Evolutionary conservation across 2,113 vertebrate species (phyloP), one percentile per base, ranked within the genome.

Genomic region (Aptenodytes patagonicus): DNA sequence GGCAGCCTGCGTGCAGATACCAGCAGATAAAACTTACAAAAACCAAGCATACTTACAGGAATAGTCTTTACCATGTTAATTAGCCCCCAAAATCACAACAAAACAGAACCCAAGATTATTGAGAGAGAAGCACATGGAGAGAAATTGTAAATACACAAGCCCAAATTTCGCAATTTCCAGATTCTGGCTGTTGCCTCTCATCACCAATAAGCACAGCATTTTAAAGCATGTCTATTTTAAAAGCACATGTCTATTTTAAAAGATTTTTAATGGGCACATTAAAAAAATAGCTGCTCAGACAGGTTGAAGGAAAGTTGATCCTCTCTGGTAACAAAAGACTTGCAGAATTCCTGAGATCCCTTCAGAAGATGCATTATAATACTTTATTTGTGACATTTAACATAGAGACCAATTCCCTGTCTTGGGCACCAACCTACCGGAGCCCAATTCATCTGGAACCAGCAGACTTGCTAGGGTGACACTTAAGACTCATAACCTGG

Each of bases 1-100:
- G 57, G 91, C 91, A 86, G 88, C 32, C 90, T 64, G 65, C 2
- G 3, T 79, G 61, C 42, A 93, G 87, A 97, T 97, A 96, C 28
- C 77, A 71, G 71, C 38, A 65, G 92, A 96, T 97, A 94, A 96
- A 94, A 81, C 19, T 88, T 73, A 5, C 3, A 60, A 47, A 78
- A 79, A 34, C 12, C 21, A 49, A 77, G 36, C 3, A 1, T 58
- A 51, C 73, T 85, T 82, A 75, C 51, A 83, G 28, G 38, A 96
- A 86, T 69, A 61, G 75, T 82, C 57, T 84, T 78, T 69, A 78
- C 58, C 29, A 15, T 47, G 57, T 70, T 94, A 96, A 98, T 96
- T 94, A 92, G 88, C 54, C 34, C 73, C 64, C 54, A 88, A 76
- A 90, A 87, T 44, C 69, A 81, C 52, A 75, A 72, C 2, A 1